Base-by-base conservation (phyloP, 92 coral and sea anemone species). In the Umimayanthus chanpuru region DNA sequence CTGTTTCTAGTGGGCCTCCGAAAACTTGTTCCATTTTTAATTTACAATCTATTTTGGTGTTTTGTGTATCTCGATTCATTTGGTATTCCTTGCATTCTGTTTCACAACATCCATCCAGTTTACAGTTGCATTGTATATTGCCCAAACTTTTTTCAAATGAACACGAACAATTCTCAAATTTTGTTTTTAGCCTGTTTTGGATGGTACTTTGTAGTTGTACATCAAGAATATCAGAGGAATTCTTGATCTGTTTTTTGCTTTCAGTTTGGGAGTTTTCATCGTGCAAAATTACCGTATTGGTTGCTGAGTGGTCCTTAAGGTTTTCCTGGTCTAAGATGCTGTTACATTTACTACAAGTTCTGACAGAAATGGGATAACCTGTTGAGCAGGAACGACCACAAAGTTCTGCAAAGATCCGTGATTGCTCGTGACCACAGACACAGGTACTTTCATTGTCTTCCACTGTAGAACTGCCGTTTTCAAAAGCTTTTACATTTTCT, bases 21-120 rank as follows among this genome's bases (percentile, higher is more conserved):
- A 61, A 53, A 80, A 30, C 67, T 26, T 83, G 44, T 28, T 20
- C 65, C 7, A 20, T 15, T 30, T 26, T 68, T 43, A 43, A 71
- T n/a, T 26, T 41, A 41, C 28, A 68, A 5, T 83, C 61, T 83
- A 6, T 28, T 26, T 47, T 50, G 16, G 3, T 70, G 67, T 83
- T 25, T 68, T 26, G 16, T 23, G 36, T 47, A 77, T 72, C 26
- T 71, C 43, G 49, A 21, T 25, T 68, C 20, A 41, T 25, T 11
- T 5, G 26, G 25, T 29, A 81, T 29, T 81, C 23, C 40, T 23
- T 30, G 29, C 72, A 61, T n/a, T 65, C 49, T 18, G 49, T 36
- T 81, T 61, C 16, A 40, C 43, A 38, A 74, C n/a, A 38, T 64
- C 85, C 47, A 18, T 81, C 72, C 66, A 81, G 9, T 36, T 75